phyloP scores from a whole-genome alignment of 2,113 vertebrate genomes.

The Hippocampus guttulatus region DNA sequence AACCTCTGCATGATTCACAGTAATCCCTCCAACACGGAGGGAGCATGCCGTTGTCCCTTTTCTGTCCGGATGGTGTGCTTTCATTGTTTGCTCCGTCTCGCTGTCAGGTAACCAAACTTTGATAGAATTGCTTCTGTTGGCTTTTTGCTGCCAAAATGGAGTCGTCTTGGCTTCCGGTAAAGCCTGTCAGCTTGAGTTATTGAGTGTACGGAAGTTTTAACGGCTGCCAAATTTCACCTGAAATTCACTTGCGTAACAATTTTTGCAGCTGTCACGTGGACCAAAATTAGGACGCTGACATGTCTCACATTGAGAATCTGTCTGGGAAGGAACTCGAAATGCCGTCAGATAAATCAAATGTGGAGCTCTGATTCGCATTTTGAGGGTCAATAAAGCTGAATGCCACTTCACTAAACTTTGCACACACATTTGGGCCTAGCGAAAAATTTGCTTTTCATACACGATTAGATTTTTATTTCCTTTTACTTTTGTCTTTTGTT shows the following conservation, averaged over 20 bases:
- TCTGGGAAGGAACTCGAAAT: slow-evolving; percentile 11
- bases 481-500: no score
- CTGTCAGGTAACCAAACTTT: slow-evolving; percentile 27
- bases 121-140: slow-evolving; percentile 18
- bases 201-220: neutral
- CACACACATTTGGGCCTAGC: no score
- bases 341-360: slow-evolving; percentile 18
- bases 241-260: neutral
- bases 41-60: slow-evolving; percentile 40
- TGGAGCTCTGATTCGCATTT: slow-evolving; percentile 8
- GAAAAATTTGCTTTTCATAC: no score
- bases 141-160: slow-evolving; percentile 48
- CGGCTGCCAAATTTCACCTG: neutral
- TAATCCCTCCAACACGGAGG: slow-evolving; percentile 22
- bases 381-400: no score
- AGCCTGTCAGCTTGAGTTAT: slow-evolving; percentile 34
- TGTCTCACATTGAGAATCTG: slow-evolving; percentile 74
- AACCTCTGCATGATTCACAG: slow-evolving; percentile 62
- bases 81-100: slow-evolving; percentile 22
- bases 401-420: no score
- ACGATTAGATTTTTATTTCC: no score
- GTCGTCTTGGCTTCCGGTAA: slow-evolving; percentile 20
- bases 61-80: slow-evolving; percentile 33
- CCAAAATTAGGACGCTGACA: slow-evolving; percentile 58
- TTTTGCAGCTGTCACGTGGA: slow-evolving; percentile 38